Evolutionary conservation across 2,113 vertebrate species (phyloP).

Genomic region (Aspidoscelis tigris): DNA sequence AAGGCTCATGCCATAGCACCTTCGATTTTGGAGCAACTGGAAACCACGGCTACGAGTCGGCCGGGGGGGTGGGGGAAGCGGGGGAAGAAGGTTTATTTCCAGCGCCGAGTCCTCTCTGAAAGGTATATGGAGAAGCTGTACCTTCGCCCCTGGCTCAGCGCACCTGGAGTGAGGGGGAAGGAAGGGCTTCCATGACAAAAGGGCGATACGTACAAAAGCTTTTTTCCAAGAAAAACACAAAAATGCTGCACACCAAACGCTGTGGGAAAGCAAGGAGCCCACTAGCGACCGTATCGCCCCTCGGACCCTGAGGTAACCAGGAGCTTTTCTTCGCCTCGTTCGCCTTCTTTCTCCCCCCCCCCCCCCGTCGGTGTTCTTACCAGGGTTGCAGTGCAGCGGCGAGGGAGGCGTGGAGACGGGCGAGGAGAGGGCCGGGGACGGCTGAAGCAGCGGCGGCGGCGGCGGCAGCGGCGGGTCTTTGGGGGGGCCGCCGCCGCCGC

Average conservation of each 20-base stretch:
- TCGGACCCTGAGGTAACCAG: background rate
- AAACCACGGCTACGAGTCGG: background rate
- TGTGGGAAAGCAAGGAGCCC: too few relatives aligned
- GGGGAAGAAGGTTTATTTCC: background rate
- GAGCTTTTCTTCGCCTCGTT: background rate
- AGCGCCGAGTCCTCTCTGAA: background rate
- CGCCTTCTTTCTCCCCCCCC: background rate
- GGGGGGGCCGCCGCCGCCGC: constrained; percentile 18
- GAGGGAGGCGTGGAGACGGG: constrained; percentile 66
- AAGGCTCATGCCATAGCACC: background rate
- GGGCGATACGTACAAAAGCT: background rate
- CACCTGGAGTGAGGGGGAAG: background rate
- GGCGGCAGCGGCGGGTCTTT: constrained; percentile 50
- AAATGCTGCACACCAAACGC: too few relatives aligned
- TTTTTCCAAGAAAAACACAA: too few relatives aligned
- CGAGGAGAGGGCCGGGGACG: constrained; percentile 23
- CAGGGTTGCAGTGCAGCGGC: constrained; percentile 72
- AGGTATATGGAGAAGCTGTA: background rate
- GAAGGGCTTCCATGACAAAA: background rate
- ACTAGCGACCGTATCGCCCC: background rate
- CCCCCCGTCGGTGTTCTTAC: constrained; percentile 56
- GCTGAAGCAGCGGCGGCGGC: constrained; percentile 27
- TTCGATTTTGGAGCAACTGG: background rate
- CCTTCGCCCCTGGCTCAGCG: background rate
- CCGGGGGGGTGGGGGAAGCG: too few relatives aligned